phyloP scores from a whole-genome alignment of 2,797 vertebrate species.

The Anolis apletophallus region DNA sequence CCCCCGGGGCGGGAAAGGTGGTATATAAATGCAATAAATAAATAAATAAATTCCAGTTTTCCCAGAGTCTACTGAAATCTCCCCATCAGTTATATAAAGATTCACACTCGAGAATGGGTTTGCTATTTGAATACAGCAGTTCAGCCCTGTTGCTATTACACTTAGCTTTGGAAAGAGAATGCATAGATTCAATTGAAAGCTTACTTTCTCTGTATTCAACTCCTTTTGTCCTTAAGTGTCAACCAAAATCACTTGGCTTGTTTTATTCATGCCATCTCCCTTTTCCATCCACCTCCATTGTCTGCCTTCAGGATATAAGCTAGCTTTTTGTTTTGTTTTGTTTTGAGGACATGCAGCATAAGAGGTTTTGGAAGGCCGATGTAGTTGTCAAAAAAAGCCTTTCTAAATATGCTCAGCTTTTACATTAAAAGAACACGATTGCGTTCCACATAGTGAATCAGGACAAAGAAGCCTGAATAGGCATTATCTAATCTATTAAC shows the following conservation, averaged over 20 bases:
- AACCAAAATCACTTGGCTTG: neutral
- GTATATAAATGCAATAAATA: no score
- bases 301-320: constrained; percentile 3
- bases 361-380: neutral
- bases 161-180: constrained; percentile 38
- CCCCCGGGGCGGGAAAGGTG: no score
- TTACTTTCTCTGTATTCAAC: constrained; percentile 28
- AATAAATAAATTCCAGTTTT: neutral
- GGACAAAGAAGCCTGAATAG: neutral
- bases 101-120: neutral
- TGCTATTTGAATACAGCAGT: neutral
- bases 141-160: constrained; percentile 1
- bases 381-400: neutral
- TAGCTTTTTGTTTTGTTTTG: neutral
- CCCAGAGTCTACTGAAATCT: neutral
- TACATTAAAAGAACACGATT: neutral
- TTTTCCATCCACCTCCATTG: neutral
- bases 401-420: neutral
- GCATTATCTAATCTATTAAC: neutral
- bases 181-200: neutral
- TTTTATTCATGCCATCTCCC: neutral
- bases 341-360: neutral
- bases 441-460: neutral
- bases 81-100: neutral
- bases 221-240: constrained; percentile 24